These are phyloP conservation scores for Cheiracanthium punctorium DNA, from an alignment of 2,888 invertebrate genomes.

Conservation along the genomic window DNA sequence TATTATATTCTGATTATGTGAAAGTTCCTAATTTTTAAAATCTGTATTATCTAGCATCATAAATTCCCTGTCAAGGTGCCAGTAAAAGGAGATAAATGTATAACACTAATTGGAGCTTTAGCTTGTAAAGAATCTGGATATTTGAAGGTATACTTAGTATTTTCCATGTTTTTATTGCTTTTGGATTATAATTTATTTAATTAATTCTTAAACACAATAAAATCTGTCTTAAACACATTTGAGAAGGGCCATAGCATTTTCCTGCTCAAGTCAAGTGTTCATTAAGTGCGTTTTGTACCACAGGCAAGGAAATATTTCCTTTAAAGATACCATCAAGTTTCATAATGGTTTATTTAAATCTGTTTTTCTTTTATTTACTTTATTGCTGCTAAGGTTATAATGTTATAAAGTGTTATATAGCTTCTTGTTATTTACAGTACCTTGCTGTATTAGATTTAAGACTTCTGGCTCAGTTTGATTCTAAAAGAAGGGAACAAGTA, in stretches of 20 bases:
- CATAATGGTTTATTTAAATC: too few relatives aligned
- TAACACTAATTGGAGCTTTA: conserved; percentile 21
- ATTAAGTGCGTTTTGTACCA: too few relatives aligned
- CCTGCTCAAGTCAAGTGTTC: too few relatives aligned
- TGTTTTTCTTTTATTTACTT: neutral
- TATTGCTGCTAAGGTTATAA: neutral
- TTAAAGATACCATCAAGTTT: too few relatives aligned
- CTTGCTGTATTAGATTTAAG: conserved; percentile 53
- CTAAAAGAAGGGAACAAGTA: conserved; percentile 41
- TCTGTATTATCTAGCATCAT: conserved; percentile 29
- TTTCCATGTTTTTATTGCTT: neutral
- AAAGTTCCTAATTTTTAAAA: neutral
- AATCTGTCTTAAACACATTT: too few relatives aligned
- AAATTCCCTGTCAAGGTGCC: conserved; percentile 47
- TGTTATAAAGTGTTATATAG: neutral
- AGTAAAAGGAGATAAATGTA: conserved; percentile 30
- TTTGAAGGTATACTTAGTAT: conserved; percentile 28
- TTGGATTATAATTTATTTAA: too few relatives aligned
- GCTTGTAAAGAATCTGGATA: conserved; percentile 22
- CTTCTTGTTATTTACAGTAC: conserved; percentile 19
- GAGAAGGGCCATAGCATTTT: too few relatives aligned
- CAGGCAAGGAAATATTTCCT: too few relatives aligned
- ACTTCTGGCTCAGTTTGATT: conserved; percentile 32
- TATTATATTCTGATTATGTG: too few relatives aligned
- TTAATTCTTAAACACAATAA: too few relatives aligned